Conservation (phyloP, 2,888 invertebrate genomes). For the Melieria picta region DNA sequence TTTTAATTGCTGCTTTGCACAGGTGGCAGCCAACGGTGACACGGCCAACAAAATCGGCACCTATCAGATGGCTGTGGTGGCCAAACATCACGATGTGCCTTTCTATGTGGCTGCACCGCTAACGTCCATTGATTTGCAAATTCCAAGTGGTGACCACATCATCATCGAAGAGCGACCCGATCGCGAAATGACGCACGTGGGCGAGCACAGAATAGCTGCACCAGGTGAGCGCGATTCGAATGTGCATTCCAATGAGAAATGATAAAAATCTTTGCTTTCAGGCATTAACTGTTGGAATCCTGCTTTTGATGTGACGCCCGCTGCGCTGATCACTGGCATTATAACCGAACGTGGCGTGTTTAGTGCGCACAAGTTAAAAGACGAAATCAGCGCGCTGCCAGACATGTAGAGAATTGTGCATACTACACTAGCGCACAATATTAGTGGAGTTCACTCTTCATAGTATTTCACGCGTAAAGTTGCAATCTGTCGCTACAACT, state of each 20-base stretch:
- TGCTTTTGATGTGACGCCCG: constrained; percentile 97
- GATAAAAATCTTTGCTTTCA: constrained; percentile 54
- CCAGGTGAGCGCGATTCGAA: constrained; percentile 70
- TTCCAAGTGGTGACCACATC: constrained; percentile 84
- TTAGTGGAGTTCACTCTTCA: too few species aligned
- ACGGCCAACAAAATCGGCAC: constrained; percentile 99
- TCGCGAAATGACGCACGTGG: constrained; percentile 90
- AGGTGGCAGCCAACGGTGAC: constrained; percentile 95
- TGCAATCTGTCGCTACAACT: too few species aligned
- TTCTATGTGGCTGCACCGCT: constrained; percentile 96
- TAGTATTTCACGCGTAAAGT: too few species aligned
- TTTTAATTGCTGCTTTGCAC: constrained; percentile 29
- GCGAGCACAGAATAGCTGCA: constrained; percentile 87
- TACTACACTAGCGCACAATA: too few species aligned
- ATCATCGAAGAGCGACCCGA: constrained; percentile 94
- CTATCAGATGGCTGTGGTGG: constrained; percentile 93
- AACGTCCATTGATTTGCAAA: constrained; percentile 86
- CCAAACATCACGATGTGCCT: constrained; percentile 89
- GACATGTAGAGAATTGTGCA: constrained; percentile 32
- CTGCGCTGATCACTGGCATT: constrained; percentile 88
- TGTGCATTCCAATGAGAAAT: not conserved
- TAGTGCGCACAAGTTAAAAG: constrained; percentile 68
- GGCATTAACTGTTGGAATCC: constrained; percentile 98
- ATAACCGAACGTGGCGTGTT: constrained; percentile 94
- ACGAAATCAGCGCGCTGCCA: constrained; percentile 52